Conservation (phyloP, 2,797 vertebrate species). For the Lemur catta region DNA sequence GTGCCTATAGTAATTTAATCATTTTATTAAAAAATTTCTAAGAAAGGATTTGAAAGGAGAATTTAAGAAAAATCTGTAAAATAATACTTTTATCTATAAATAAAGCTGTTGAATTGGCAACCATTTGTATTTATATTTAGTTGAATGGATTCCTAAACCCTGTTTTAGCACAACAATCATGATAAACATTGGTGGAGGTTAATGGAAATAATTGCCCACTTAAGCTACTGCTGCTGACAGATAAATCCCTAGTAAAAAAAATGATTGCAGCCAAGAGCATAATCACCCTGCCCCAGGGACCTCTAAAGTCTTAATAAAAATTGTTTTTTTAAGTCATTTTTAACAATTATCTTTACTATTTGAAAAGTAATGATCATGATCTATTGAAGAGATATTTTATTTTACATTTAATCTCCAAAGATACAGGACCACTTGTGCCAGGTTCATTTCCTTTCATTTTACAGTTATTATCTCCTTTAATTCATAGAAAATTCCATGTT, state of each 20-base stretch:
- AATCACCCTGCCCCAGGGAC: background rate
- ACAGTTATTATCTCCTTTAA: background rate
- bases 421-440: background rate
- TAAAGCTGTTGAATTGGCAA: background rate
- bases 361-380: background rate
- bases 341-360: background rate
- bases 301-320: conserved; percentile 44
- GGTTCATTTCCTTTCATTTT: background rate
- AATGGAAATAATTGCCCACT: conserved; percentile 59
- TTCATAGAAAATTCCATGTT: background rate
- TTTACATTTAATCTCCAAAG: background rate
- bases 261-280: conserved; percentile 43
- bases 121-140: background rate
- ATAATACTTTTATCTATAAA: background rate
- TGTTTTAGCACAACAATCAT: conserved; percentile 19
- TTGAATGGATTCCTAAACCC: background rate
- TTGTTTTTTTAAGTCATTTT: conserved; percentile 48
- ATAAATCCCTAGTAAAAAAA: conserved; percentile 48
- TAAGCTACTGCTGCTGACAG: conserved; percentile 16
- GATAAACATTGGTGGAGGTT: conserved; percentile 46
- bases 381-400: conserved; percentile 23
- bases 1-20: background rate
- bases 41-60: background rate
- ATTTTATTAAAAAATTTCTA: background rate
- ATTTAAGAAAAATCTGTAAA: background rate